A percentile compares a stretch with the other conserved stretches of the same genome.
These are phyloP conservation scores for Nansenia antarctica DNA, from an alignment of 2,113 vertebrate genomes.

Conservation along the genomic window DNA sequence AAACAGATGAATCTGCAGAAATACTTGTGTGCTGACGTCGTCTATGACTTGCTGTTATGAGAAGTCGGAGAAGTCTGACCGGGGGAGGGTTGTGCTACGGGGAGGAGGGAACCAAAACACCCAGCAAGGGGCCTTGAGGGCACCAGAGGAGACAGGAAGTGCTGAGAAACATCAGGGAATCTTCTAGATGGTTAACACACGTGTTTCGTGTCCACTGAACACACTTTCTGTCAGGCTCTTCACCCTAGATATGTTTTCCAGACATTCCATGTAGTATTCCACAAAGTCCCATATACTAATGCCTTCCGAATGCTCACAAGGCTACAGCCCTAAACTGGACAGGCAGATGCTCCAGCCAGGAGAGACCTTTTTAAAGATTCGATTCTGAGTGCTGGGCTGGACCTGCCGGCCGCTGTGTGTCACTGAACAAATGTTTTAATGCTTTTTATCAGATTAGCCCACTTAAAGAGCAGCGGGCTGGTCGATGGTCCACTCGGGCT, in stretches of 20 bases:
- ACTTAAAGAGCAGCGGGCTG: slow-evolving; percentile 64
- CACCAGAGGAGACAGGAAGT: slow-evolving; percentile 26
- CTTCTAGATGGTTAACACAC: slow-evolving; percentile 29
- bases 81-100: not conserved
- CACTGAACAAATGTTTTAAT: slow-evolving; percentile 78
- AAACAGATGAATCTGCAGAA: slow-evolving; percentile 18
- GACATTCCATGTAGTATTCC: not conserved
- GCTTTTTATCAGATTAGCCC: slow-evolving; percentile 75
- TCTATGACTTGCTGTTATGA: not conserved
- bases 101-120: not conserved
- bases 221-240: slow-evolving; percentile 18
- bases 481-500: slow-evolving; percentile 71
- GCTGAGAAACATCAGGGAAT: slow-evolving; percentile 26
- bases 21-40: slow-evolving; percentile 42
- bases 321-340: not conserved
- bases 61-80: slow-evolving; percentile 3
- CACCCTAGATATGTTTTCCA: slow-evolving; percentile 15
- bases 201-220: slow-evolving; percentile 15
- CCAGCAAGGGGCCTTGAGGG: slow-evolving; percentile 17
- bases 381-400: slow-evolving; percentile 13
- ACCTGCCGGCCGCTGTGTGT: slow-evolving; percentile 63
- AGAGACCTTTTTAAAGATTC: not conserved
- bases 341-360: not conserved
- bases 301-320: not conserved
- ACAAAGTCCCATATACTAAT: not conserved